Base-by-base conservation (phyloP, 2,113 vertebrate genomes). In the Rissa tridactyla region DNA sequence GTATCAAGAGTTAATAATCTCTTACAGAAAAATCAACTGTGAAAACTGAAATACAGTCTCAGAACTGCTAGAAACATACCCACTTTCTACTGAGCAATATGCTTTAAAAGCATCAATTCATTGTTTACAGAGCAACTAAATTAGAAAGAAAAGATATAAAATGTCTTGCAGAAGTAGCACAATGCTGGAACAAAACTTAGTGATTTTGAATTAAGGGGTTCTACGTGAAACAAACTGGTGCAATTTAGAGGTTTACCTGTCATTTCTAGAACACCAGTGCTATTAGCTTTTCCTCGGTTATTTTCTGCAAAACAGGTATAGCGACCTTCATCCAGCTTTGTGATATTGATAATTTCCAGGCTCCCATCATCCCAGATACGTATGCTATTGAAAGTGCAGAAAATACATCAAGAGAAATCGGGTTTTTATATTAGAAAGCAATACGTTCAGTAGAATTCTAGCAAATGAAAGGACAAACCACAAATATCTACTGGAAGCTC, bases 231-330 rank as follows among this genome's bases (percentile, higher is more conserved):
- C 11, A 69, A 89, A 90, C 5, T 3, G 78, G 71, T 32, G 22
- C 17, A 57, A 52, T 52, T 42, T 19, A 18, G 77, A 77, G 44
- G 40, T 93, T 97, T 98, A 98, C 99, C 99, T 98, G 98, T 99
- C 84, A 99, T 98, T 81, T 98, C 80, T 61, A 99, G 98, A 49
- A 98, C 98, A 80, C 98, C 99, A 2, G 99, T 99, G 97, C 98
- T 99, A 88, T 99, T 99, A 82, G 98, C 99, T 94, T 99, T 99
- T 52, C 99, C 99, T 96, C 98, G 96, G 85, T 99, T 98, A 60
- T 99, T 99, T 97, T 99, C 99, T 13, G 99, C 99, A 80, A 99
- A 99, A 95, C 99, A 99, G 4, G 99, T 99, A 80, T 99, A 99
- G 82, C 97, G 97, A 55, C 99, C 99, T 62, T 99, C 98, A 75